Base-by-base conservation (phyloP, 1,140 invertebrate species). In the Solenopsis invicta region DNA sequence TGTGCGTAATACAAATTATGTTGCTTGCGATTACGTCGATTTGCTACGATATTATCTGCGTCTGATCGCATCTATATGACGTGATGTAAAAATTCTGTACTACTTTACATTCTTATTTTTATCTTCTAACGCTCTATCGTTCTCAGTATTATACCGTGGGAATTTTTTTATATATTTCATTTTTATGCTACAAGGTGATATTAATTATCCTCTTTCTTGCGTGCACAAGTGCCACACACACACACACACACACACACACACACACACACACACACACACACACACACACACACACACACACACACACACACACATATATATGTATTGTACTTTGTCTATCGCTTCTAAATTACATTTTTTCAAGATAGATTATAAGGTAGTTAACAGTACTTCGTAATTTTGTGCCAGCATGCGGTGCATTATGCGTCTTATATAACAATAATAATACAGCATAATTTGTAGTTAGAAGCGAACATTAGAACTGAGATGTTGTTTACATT, bases 361-460 rank as follows among this genome's bases (percentile, higher is more conserved):
- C 5, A 69, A 48, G n/a, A 0, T 21, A 67, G 41, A 1, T 62
- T 5, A 62, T 62, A 13, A 29, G 29, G 29, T 24, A 29, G 12
- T 16, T n/a, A 12, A 41, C 4, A 13, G 10, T 41, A 61, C 9
- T 64, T n/a, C n/a, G n/a, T n/a, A n/a, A n/a, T n/a, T 64, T 69
- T 48, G 1, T 24, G 6, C 8, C 18, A 48, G n/a, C 41, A 13
- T n/a, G 52, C 13, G 24, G n/a, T 21, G 34, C 4, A 41, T 59
- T 75, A 59, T 13, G 3, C 16, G 24, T 75, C 8, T 75, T 74
- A 74, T 21, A 6, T 74, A 74, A 74, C n/a, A 59, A 8, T 34
- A 56, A 74, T 59, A 37, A 41, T 29, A 29, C 29, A 56, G 2
- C 12, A 4, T 54, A 41, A 59, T 24, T 69, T 50, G 1, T 24